Base-by-base conservation (phyloP, 2,888 invertebrate species). In the Tetragonula carbonaria region DNA sequence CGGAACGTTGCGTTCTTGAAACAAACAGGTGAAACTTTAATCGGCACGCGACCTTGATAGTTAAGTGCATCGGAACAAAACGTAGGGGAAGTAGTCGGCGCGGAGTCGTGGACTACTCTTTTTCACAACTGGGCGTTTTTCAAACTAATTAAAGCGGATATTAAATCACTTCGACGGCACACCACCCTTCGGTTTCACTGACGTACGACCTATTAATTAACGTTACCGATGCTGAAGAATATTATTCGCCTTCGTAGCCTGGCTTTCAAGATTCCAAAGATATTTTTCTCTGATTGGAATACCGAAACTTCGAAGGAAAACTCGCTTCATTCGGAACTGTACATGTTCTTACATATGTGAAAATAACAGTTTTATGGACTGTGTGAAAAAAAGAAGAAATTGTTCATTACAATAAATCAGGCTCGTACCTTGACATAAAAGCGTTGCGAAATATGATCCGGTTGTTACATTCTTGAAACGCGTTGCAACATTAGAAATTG, bases 111-210 rank as follows among this genome's bases (percentile, higher is more conserved):
- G 87, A 74, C 72, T 68, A 67, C 82, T 75, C 80, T 81, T 87
- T 85, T 85, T 87, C 89, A 82, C 84, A 87, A 88, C 28, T 91
- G 88, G 91, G 88, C 91, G 91, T 92, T 91, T 91, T 92, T 91
- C 91, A 90, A 92, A 91, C 91, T 92, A 92, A 92, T 92, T 92
- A 92, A 92, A 90, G 91, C 88, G 84, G 91, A 91, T 91, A 92
- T 92, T 92, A 92, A 92, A 92, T 92, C 91, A 92, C 92, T 91
- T 92, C 88, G 83, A 86, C 84, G 82, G 80, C 86, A 70, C 86
- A 86, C 84, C 84, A 84, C 85, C 84, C 80, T 70, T 86, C 84
- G 85, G 86, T 88, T 88, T 91, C 90, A 86, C 90, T 88, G 89
- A 88, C 84, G 90, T 91, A 88, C 89, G 88, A 88, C 87, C 88